Conservation (phyloP, 2,888 invertebrate genomes). For the Sturmia bella region DNA sequence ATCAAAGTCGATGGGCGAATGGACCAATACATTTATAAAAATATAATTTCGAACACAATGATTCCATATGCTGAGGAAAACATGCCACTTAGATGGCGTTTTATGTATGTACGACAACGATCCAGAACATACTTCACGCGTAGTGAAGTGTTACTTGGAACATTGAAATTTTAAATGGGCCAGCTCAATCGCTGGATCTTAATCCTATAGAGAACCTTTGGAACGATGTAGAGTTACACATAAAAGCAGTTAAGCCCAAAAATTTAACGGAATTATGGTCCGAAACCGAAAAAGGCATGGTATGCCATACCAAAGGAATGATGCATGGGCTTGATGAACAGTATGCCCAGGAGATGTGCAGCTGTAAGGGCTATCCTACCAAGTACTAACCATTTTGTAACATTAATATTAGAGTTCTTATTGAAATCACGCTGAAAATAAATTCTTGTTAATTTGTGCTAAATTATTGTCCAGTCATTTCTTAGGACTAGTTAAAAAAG, state of each 20-base stretch:
- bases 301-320: slow-evolving; percentile 28
- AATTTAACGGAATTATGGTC: too few species aligned
- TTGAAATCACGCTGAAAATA: too few species aligned
- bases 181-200: neutral
- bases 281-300: slow-evolving; percentile 13
- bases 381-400: too few species aligned
- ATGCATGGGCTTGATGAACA: too few species aligned
- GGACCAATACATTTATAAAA: slow-evolving; percentile 36
- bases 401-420: too few species aligned
- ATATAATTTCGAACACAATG: slow-evolving; percentile 17
- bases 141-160: slow-evolving; percentile 12
- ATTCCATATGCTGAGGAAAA: slow-evolving; percentile 39
- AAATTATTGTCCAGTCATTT: too few species aligned
- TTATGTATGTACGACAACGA: too few species aligned
- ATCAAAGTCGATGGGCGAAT: neutral
- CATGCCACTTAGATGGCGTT: too few species aligned
- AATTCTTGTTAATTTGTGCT: too few species aligned
- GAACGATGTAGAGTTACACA: slow-evolving; percentile 17
- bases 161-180: neutral
- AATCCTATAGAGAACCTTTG: slow-evolving; percentile 27
- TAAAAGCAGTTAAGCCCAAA: slow-evolving; percentile 14
- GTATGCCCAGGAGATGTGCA: neutral
- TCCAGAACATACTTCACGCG: slow-evolving; percentile 34
- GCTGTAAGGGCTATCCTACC: too few species aligned
- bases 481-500: too few species aligned